Conservation (phyloP, 2,797 vertebrate species). For the Pipistrellus pygmaeus region DNA sequence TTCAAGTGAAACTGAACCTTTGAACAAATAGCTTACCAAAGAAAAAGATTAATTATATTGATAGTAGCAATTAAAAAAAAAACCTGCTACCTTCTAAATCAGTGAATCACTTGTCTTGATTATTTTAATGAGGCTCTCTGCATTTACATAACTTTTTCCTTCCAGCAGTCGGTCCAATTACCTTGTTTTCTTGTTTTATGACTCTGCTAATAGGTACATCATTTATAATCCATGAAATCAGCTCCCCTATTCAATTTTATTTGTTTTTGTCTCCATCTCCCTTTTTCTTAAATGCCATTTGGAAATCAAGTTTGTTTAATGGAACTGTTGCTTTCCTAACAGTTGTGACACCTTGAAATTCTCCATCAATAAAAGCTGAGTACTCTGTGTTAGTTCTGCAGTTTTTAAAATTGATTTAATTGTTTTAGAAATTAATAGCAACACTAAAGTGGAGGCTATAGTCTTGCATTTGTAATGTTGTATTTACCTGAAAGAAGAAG, state of each 20-base stretch:
- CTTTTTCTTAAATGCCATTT: conserved; percentile 38
- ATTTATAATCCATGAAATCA: conserved; percentile 61
- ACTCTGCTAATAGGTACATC: conserved; percentile 55
- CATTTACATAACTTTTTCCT: conserved; percentile 69
- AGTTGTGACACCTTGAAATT: conserved; percentile 16
- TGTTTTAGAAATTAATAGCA: conserved; percentile 52
- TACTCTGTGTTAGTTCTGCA: not conserved
- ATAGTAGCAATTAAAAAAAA: conserved; percentile 47
- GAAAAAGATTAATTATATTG: conserved; percentile 82
- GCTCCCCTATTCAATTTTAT: conserved; percentile 50
- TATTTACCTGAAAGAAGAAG: not conserved
- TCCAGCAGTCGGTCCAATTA: conserved; percentile 42
- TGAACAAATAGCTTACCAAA: conserved; percentile 62
- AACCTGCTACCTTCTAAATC: conserved; percentile 41
- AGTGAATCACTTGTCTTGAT: conserved; percentile 50
- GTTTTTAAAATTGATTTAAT: conserved; percentile 26
- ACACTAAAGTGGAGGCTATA: not conserved
- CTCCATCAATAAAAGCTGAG: conserved; percentile 16
- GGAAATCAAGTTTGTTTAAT: conserved; percentile 41
- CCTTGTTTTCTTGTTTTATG: conserved; percentile 76
- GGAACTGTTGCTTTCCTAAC: conserved; percentile 29
- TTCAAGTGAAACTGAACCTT: conserved; percentile 36
- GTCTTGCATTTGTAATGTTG: conserved; percentile 29
- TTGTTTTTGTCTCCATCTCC: conserved; percentile 32
- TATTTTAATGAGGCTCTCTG: conserved; percentile 62